Evolutionary conservation across 2,888 invertebrate genomes (phyloP).

Genomic region (Corbicula japonica): DNA sequence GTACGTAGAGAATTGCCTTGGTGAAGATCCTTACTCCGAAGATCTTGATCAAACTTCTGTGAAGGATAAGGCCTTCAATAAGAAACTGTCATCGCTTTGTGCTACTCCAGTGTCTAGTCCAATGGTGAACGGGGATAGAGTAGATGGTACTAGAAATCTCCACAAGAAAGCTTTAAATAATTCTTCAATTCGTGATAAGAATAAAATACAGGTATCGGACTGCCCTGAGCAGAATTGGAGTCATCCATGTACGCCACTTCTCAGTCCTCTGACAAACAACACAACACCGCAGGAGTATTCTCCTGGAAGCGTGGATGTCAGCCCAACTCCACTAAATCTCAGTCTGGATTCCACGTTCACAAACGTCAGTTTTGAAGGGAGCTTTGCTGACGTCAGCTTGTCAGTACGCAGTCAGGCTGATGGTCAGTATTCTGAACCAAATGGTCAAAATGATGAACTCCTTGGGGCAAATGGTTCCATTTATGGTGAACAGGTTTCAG

Average conservation of each 20-base stretch:
- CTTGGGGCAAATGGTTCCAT: too few relatives aligned
- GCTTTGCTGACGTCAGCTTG: conserved; percentile 42
- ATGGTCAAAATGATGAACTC: too few relatives aligned
- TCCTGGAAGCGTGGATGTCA: not conserved
- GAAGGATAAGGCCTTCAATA: not conserved
- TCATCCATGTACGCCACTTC: too few relatives aligned
- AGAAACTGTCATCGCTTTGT: conserved; percentile 8
- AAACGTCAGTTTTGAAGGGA: conserved; percentile 47
- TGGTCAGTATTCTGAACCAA: too few relatives aligned
- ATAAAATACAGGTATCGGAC: too few relatives aligned
- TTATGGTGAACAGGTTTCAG: too few relatives aligned
- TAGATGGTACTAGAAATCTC: too few relatives aligned
- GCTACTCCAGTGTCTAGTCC: conserved; percentile 27
- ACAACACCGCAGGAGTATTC: not conserved
- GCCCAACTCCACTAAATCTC: conserved; percentile 28
- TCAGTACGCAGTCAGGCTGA: conserved; percentile 3
- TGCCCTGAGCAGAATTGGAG: too few relatives aligned
- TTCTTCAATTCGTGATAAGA: too few relatives aligned
- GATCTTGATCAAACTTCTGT: not conserved
- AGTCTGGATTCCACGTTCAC: conserved; percentile 27
- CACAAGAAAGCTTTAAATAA: too few relatives aligned
- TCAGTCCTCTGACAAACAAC: too few relatives aligned
- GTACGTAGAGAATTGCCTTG: conserved; percentile 48
- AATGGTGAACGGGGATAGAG: not conserved
- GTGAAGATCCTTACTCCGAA: not conserved